A percentile compares a stretch with the other conserved stretches of the same genome.
Conservation (phyloP, 1,140 invertebrate species). For the Wiebesia pumilae region DNA sequence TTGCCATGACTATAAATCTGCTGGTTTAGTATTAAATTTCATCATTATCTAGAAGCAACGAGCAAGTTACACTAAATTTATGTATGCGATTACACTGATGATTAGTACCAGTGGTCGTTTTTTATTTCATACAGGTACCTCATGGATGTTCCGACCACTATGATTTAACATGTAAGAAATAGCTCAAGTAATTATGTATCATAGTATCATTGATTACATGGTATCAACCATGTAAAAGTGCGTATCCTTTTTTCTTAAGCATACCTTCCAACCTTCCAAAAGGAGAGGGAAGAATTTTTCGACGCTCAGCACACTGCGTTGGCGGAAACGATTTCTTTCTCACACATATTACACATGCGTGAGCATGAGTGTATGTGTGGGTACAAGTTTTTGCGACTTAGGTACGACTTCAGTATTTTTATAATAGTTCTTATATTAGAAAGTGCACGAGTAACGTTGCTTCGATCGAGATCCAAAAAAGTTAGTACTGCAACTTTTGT, state of each 20-base stretch:
- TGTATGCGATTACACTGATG: conserved; percentile 11
- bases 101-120: not conserved
- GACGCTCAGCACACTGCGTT: not conserved
- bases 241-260: not conserved
- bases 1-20: conserved; percentile 65
- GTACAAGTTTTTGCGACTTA: not conserved
- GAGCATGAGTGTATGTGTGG: not conserved
- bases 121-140: not conserved
- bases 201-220: not conserved
- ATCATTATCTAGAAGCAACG: conserved; percentile 68
- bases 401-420: not conserved
- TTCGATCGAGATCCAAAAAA: not conserved
- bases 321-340: conserved; percentile 19
- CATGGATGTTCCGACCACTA: not conserved
- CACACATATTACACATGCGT: not conserved
- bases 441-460: not conserved
- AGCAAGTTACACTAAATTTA: conserved; percentile 66
- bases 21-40: conserved; percentile 65
- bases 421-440: not conserved
- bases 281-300: not conserved
- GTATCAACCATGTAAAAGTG: not conserved
- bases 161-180: not conserved
- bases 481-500: not conserved
- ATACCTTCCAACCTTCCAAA: not conserved
- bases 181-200: not conserved